Conservation (phyloP, 2,888 invertebrate genomes). For the Cryptocheilus praepositus region DNA sequence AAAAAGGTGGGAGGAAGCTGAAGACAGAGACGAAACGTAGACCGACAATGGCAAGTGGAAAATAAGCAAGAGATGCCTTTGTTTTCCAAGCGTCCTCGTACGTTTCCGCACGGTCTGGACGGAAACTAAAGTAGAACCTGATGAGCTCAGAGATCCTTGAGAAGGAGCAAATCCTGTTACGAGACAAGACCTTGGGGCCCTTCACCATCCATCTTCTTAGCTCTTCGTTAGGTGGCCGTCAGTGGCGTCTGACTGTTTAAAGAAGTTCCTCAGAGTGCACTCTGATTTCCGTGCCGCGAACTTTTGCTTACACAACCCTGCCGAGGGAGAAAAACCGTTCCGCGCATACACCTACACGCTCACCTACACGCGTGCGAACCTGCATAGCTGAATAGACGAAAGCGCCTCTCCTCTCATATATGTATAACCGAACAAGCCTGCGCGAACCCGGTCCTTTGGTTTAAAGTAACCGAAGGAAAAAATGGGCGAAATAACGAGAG, state of each 20-base stretch:
- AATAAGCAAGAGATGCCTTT: slow-evolving; percentile 2
- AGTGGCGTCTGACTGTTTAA: slow-evolving; percentile 40
- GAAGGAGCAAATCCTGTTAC: slow-evolving; percentile 35
- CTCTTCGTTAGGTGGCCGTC: slow-evolving; percentile 40
- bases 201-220: slow-evolving; percentile 38
- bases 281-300: slow-evolving; percentile 33
- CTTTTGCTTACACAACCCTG: slow-evolving; percentile 26
- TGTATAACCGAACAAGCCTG: no score
- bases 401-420: no score
- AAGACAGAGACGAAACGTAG: background rate
- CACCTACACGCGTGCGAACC: no score
- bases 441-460: no score
- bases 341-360: no score
- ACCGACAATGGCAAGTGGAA: background rate
- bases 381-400: no score
- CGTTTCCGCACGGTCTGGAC: slow-evolving; percentile 6
- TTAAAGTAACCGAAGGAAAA: no score
- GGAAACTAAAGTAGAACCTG: slow-evolving; percentile 25
- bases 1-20: background rate
- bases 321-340: no score
- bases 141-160: slow-evolving; percentile 31
- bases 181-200: slow-evolving; percentile 34
- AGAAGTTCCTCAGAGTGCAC: slow-evolving; percentile 35
- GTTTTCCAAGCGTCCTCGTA: slow-evolving; percentile 5
- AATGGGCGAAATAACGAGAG: no score